These are phyloP conservation scores for Phalera bucephala DNA, from an alignment of 2,888 invertebrate genomes.

Conservation along the genomic window DNA sequence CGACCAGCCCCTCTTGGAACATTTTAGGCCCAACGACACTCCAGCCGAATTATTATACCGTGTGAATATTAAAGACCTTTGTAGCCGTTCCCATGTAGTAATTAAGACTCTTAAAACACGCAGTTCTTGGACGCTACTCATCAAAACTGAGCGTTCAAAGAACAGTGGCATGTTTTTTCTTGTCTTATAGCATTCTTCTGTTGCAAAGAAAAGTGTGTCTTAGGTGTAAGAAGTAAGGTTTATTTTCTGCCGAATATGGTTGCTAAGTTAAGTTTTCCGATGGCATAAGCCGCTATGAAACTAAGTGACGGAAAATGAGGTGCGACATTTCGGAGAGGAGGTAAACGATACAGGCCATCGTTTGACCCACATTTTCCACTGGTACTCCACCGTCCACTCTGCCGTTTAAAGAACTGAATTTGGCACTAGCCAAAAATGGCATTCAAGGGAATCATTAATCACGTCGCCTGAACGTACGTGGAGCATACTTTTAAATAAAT, in stretches of 20 bases:
- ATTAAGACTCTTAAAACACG: constrained; percentile 58
- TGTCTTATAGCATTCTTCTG: constrained; percentile 14
- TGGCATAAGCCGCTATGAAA: constrained; percentile 36
- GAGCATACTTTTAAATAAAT: constrained; percentile 28
- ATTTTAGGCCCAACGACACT: constrained; percentile 55
- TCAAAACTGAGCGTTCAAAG: constrained; percentile 58
- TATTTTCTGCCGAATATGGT: constrained; percentile 20
- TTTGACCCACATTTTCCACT: constrained; percentile 66
- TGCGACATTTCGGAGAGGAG: constrained; percentile 60
- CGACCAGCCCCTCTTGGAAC: constrained; percentile 48
- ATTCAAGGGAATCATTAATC: constrained; percentile 31
- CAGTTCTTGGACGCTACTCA: constrained; percentile 56
- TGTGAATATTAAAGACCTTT: constrained; percentile 66
- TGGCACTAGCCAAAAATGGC: constrained; percentile 26
- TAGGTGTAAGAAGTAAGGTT: constrained; percentile 20
- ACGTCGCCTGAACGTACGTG: constrained; percentile 19
- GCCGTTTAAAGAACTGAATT: constrained; percentile 46
- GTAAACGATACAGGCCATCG: constrained; percentile 54
- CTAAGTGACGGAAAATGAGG: constrained; percentile 70
- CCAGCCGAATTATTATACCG: constrained; percentile 57
- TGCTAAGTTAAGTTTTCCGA: constrained; percentile 30
- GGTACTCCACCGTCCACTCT: constrained; percentile 46
- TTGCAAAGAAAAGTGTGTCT: constrained; percentile 17
- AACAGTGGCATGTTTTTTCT: constrained; percentile 33
- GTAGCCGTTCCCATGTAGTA: constrained; percentile 58